Base-by-base conservation (phyloP, 2,113 vertebrate genomes). In the Nanorana parkeri region DNA sequence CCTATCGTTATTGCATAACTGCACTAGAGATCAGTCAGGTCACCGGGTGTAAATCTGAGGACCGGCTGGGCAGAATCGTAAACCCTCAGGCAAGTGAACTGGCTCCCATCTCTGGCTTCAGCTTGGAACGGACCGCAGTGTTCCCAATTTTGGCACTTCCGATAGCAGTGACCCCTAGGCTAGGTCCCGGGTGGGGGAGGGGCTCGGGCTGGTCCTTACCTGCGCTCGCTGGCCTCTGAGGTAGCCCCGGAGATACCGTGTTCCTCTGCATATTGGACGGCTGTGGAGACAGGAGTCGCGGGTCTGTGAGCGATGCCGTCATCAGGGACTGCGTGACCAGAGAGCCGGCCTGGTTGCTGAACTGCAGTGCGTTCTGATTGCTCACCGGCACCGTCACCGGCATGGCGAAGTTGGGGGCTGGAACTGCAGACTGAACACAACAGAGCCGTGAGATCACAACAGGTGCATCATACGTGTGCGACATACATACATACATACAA, bases 361-460 rank as follows among this genome's bases (percentile, higher is more conserved):
- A 99, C 87, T 96, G 96, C 86, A 98, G 93, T 24, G 95, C 90
- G 84, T 91, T 97, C 84, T 96, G 97, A 90, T 94, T 98, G 93
- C 92, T 95, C 88, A 97, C 96, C 0, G 97, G 97, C 86, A 99
- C 96, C 60, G 97, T 97, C 89, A 99, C 96, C 0, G 97, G 97
- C 96, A 99, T 97, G 91, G 96, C 95, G 58, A 99, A 99, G 88
- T 96, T 97, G 4, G 97, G 93, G 67, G 96, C 95, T 21, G 95
- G 97, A 88, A 99, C 95, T 85, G 95, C 83, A 54, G 97, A 97
- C 97, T 99, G 90, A 90, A 89, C 58, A 88, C 74, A n/a, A 93
- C 79, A 92, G 86, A 88, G 54, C 13, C 10, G 13, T 47, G 41
- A 47, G 41, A 47, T 13, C 13, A 47, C 41, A 47, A 47, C 13